phyloP scores from a whole-genome alignment of 2,888 invertebrate species.

The Drosophila quinaria region DNA sequence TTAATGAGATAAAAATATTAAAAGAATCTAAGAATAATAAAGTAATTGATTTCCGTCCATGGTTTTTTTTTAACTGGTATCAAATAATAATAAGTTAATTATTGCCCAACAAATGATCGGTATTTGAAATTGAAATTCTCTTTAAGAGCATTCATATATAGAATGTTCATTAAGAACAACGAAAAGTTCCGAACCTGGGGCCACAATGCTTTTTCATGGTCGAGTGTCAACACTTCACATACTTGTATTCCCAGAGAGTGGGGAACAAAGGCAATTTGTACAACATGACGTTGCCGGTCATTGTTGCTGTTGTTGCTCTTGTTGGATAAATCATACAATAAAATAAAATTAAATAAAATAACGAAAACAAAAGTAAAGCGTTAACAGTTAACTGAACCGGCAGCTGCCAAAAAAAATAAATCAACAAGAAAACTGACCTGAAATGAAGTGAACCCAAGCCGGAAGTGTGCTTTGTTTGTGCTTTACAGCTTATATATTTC shows the following conservation, averaged over 20 bases:
- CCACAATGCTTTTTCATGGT: slow-evolving; percentile 48
- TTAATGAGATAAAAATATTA: too few species aligned
- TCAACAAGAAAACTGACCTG: slow-evolving; percentile 37
- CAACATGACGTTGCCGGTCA: slow-evolving; percentile 41
- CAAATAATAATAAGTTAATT: neutral
- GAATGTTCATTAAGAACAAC: slow-evolving; percentile 14
- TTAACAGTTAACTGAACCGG: slow-evolving; percentile 70
- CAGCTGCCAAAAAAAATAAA: slow-evolving; percentile 37
- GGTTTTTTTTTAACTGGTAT: neutral
- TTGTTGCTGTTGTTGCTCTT: slow-evolving; percentile 32
- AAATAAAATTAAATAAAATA: slow-evolving; percentile 36
- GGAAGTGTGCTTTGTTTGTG: slow-evolving; percentile 37
- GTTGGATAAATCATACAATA: slow-evolving; percentile 55
- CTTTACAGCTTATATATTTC: slow-evolving; percentile 1
- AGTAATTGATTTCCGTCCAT: too few species aligned
- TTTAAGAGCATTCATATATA: slow-evolving; percentile 1
- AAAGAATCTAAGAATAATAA: too few species aligned
- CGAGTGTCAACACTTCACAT: slow-evolving; percentile 62
- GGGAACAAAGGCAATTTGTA: slow-evolving; percentile 75
- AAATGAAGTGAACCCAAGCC: slow-evolving; percentile 56
- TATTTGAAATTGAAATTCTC: slow-evolving; percentile 1
- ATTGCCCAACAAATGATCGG: slow-evolving; percentile 7
- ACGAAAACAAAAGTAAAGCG: slow-evolving; percentile 41
- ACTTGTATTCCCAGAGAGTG: slow-evolving; percentile 14
- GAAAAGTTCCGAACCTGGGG: slow-evolving; percentile 16